Percentiles rank a stretch among this genome's conserved stretches.
Evolutionary conservation across 2,113 vertebrate genomes (phyloP).

Genomic region (Halcyon senegalensis): DNA sequence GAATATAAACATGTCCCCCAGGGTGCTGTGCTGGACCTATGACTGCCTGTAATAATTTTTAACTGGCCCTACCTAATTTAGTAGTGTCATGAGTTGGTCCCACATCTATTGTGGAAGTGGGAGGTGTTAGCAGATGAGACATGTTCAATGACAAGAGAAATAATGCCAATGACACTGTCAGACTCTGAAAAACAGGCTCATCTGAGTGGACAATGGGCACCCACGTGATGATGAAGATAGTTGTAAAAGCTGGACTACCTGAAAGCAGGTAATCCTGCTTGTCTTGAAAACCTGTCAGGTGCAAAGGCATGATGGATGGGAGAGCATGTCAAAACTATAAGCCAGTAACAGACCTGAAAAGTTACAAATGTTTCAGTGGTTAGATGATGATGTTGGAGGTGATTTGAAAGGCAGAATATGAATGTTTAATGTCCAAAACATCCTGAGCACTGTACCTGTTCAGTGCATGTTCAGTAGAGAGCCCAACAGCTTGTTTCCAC

Average conservation of each 20-base stretch:
- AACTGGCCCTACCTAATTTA: not conserved
- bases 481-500: not conserved
- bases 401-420: not conserved
- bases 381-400: not conserved
- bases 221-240: not conserved
- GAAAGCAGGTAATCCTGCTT: not conserved
- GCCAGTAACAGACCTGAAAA: not conserved
- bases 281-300: not conserved
- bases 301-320: not conserved
- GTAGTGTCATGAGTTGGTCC: not conserved
- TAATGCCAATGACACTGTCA: not conserved
- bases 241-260: not conserved
- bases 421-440: not conserved
- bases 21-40: not conserved
- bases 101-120: not conserved
- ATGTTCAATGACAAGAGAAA: not conserved
- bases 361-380: not conserved
- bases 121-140: not conserved
- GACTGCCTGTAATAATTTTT: not conserved
- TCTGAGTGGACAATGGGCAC: not conserved
- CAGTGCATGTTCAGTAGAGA: not conserved
- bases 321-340: not conserved
- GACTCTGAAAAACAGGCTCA: not conserved
- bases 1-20: not conserved
- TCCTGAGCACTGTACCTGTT: not conserved